Evolutionary conservation across 2,797 vertebrate genomes (phyloP).

Genomic region (Pipistrellus pygmaeus): DNA sequence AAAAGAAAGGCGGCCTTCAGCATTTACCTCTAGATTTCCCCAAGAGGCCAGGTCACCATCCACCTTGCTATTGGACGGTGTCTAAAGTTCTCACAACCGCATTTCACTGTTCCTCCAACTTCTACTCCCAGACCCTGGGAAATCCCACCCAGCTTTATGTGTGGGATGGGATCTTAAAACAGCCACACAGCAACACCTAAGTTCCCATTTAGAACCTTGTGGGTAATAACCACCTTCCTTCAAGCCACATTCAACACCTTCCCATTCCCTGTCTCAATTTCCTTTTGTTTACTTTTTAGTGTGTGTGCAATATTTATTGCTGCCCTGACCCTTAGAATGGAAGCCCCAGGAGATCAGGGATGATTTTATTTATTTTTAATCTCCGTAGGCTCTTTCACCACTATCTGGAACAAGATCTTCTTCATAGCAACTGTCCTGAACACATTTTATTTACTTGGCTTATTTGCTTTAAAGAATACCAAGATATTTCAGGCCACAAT

Average conservation of each 20-base stretch:
- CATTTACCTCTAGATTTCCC: background rate
- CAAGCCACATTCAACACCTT: background rate
- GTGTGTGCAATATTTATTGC: background rate
- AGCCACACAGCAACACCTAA: background rate
- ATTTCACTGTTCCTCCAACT: background rate
- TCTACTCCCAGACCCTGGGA: background rate
- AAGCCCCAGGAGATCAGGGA: background rate
- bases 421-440: background rate
- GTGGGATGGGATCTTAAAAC: background rate
- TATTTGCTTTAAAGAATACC: background rate
- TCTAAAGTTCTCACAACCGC: background rate
- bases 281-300: background rate
- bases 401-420: background rate
- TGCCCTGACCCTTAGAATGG: background rate
- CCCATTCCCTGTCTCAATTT: background rate
- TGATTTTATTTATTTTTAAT: slow-evolving; percentile 2
- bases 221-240: background rate
- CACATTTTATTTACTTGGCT: background rate
- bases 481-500: background rate
- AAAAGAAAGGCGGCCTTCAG: background rate
- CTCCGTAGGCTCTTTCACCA: background rate
- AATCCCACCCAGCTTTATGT: too few species aligned
- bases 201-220: background rate
- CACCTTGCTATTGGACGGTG: background rate
- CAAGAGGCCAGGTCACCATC: background rate